phyloP scores from a whole-genome alignment of 1,140 invertebrate genomes.

The Varroa destructor region DNA sequence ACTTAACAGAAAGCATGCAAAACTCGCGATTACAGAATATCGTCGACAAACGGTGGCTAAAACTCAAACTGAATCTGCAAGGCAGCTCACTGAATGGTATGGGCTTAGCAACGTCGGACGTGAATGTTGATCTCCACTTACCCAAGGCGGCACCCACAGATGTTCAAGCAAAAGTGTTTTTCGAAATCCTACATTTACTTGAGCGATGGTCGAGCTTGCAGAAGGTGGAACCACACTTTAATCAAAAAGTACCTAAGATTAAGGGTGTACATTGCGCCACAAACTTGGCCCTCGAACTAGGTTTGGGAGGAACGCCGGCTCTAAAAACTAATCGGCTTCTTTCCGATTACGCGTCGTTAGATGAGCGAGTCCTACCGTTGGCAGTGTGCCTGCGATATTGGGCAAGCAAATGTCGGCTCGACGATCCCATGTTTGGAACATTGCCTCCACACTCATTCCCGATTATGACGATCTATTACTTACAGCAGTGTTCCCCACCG shows the following conservation, averaged over 20 bases:
- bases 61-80: neutral
- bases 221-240: conserved; percentile 5
- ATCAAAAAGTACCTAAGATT: neutral
- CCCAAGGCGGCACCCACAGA: neutral
- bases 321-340: conserved; percentile 16
- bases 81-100: conserved; percentile 3
- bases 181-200: neutral
- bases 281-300: neutral
- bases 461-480: conserved; percentile 40
- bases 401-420: conserved; percentile 26
- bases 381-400: conserved; percentile 11
- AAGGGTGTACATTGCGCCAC: neutral
- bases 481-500: conserved; percentile 38
- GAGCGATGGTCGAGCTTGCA: neutral
- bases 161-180: conserved; percentile 21
- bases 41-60: conserved; percentile 3
- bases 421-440: conserved; percentile 35
- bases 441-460: conserved; percentile 39
- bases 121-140: conserved; percentile 11
- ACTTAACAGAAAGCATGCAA: neutral
- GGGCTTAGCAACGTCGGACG: conserved; percentile 3
- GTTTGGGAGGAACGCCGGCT: neutral
- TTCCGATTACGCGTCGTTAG: conserved; percentile 5
- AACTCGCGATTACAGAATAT: neutral
- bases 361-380: conserved; percentile 3